Conservation (phyloP, 2,888 invertebrate genomes). For the Ophion costatus region DNA sequence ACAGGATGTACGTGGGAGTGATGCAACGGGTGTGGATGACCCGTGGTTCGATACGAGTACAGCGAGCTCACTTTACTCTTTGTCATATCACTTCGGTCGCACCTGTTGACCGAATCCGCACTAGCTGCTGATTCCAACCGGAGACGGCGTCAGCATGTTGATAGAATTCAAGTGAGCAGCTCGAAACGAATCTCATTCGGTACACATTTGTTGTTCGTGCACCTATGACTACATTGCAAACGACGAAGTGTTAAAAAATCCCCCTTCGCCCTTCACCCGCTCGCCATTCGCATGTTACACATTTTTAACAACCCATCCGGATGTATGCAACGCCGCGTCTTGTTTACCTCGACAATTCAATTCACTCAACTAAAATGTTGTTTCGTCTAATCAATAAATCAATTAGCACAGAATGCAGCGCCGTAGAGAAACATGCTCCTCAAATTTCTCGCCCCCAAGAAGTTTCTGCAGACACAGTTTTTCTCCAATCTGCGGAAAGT, state of each 20-base stretch:
- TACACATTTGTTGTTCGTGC: not conserved
- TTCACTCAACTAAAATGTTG: not conserved
- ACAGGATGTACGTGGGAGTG: not conserved
- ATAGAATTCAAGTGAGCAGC: constrained; percentile 35
- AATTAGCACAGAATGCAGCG: not conserved
- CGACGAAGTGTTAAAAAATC: not conserved
- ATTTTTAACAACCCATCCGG: not conserved
- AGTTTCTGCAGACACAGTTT: too few species aligned
- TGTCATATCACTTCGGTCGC: constrained; percentile 36
- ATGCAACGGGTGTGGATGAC: constrained; percentile 23
- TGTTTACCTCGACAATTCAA: not conserved
- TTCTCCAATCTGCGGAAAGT: too few species aligned
- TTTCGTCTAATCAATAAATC: constrained; percentile 3
- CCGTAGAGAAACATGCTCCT: too few species aligned
- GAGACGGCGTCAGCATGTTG: constrained; percentile 20
- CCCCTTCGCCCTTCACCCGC: not conserved
- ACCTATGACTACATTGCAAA: not conserved
- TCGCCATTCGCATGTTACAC: not conserved
- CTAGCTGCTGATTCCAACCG: not conserved
- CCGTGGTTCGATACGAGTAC: constrained; percentile 39
- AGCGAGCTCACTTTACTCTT: constrained; percentile 2
- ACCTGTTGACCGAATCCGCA: constrained; percentile 59
- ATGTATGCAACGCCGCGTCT: constrained; percentile 2
- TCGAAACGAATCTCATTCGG: constrained; percentile 25
- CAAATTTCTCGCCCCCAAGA: too few species aligned